phyloP scores from a whole-genome alignment of 2,113 vertebrate species.

The Neolamprologus devosi region DNA sequence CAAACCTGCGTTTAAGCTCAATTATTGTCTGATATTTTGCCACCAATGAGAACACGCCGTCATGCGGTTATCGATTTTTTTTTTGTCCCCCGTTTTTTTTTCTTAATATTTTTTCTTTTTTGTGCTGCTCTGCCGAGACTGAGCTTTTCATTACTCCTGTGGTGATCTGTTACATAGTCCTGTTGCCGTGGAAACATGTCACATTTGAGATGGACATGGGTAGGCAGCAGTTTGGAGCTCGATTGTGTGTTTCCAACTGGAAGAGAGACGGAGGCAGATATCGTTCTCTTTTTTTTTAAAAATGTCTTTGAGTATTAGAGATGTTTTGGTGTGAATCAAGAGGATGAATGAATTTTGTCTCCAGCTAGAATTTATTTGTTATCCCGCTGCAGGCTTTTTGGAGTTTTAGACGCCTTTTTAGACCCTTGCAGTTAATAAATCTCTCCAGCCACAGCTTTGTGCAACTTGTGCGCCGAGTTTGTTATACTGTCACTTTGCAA shows the following conservation, averaged over 20 bases:
- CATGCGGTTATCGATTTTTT: conserved; percentile 1
- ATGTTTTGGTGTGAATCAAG: background rate
- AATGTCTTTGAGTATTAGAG: background rate
- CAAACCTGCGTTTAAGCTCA: background rate
- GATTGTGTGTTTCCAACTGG: conserved; percentile 3
- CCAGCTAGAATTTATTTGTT: background rate
- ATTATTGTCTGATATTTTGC: background rate
- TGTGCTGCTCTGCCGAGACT: background rate
- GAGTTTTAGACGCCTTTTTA: background rate
- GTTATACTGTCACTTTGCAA: background rate
- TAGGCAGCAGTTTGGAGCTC: conserved; percentile 26
- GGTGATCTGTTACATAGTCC: conserved; percentile 42
- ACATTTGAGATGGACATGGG: conserved; percentile 48
- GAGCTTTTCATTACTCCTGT: conserved; percentile 31
- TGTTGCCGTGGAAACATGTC: conserved; percentile 61
- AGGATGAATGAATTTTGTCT: background rate
- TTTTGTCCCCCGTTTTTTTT: background rate
- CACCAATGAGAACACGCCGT: background rate
- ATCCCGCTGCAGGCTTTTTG: background rate
- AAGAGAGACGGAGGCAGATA: background rate
- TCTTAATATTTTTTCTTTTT: background rate
- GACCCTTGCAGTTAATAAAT: background rate
- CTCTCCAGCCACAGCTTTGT: background rate
- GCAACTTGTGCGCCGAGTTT: background rate
- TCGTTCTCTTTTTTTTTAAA: accelerated